Conservation (phyloP, 2,113 vertebrate species). For the Nyctereutes procyonoides region DNA sequence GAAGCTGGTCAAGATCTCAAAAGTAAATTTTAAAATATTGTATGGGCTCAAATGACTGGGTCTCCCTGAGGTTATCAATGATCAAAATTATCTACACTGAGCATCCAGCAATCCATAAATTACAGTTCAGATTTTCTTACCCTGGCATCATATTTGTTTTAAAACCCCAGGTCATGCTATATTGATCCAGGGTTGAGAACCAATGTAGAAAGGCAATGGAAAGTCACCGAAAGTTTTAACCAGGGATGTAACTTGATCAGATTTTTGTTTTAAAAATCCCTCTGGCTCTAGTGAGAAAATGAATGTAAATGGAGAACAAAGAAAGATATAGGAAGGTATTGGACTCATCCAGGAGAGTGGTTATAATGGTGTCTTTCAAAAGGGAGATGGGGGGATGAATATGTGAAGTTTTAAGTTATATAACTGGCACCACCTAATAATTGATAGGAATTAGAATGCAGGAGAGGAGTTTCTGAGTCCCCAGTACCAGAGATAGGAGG, state of each 20-base stretch:
- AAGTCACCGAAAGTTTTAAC: not conserved
- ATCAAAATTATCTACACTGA: not conserved
- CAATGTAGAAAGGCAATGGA: not conserved
- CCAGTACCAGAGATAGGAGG: not conserved
- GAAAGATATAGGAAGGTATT: not conserved
- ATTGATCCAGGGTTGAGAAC: not conserved
- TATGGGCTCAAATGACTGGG: not conserved
- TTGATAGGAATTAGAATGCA: not conserved
- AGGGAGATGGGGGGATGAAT: not conserved
- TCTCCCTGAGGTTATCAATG: not conserved
- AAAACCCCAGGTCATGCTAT: not conserved
- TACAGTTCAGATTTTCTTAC: not conserved
- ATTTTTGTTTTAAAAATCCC: not conserved
- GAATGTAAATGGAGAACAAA: not conserved
- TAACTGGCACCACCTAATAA: not conserved
- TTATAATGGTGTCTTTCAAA: not conserved
- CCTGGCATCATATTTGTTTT: not conserved
- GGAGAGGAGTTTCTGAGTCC: not conserved
- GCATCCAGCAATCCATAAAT: not conserved
- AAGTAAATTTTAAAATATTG: not conserved
- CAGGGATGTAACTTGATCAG: not conserved
- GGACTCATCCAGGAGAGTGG: accelerated
- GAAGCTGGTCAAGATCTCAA: not conserved
- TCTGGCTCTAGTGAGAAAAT: not conserved
- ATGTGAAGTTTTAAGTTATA: not conserved